Conservation (phyloP, 2,113 vertebrate species). For the Lophius piscatorius region DNA sequence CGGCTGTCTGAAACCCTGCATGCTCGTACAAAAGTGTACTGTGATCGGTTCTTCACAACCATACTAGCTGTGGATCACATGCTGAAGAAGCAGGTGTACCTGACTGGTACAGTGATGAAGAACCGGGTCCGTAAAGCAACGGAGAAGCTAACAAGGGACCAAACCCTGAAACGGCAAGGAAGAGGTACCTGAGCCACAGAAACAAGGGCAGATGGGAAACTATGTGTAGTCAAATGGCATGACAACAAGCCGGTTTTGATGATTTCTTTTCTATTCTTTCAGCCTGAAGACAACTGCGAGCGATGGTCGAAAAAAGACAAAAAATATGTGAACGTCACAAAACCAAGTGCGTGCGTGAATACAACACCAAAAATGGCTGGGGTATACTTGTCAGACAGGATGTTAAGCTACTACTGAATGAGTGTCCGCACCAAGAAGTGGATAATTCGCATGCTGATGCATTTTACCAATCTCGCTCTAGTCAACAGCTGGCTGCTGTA, state of each 20-base stretch:
- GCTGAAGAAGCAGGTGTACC: conserved; percentile 7
- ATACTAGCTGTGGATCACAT: neutral
- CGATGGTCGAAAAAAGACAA: neutral
- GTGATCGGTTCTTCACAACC: conserved; percentile 13
- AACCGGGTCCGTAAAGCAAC: neutral
- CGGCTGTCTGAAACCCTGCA: neutral
- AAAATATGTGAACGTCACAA: neutral
- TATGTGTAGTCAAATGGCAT: conserved; percentile 8
- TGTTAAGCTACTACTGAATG: conserved; percentile 15
- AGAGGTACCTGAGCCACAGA: conserved; percentile 6
- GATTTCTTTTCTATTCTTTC: conserved; percentile 3
- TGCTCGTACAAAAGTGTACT: conserved; percentile 7
- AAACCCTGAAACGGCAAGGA: neutral
- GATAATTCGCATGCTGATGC: conserved; percentile 2
- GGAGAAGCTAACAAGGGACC: neutral
- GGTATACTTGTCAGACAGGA: conserved; percentile 5
- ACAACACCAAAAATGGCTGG: conserved; percentile 9
- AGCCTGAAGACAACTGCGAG: conserved; percentile 18
- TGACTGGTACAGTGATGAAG: conserved; percentile 9
- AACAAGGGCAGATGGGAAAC: neutral
- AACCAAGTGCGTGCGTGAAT: neutral
- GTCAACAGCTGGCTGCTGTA: conserved; percentile 14
- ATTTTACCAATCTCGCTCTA: conserved; percentile 10
- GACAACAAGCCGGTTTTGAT: conserved; percentile 19
- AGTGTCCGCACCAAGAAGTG: neutral